Conservation (phyloP, 2,113 vertebrate species). For the Chionodraco myersi region DNA sequence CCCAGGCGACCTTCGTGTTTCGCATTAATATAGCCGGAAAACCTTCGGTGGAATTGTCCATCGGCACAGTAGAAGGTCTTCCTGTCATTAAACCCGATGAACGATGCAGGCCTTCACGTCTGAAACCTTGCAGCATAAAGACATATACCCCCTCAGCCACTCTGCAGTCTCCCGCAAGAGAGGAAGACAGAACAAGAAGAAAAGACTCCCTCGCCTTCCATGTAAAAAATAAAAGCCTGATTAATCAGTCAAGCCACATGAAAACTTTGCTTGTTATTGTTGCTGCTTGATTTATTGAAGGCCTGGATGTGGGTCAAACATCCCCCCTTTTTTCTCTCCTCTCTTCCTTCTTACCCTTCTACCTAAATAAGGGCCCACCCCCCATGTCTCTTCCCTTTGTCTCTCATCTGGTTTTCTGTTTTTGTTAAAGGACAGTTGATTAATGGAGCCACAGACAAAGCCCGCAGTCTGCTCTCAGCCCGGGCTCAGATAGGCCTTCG, state of each 20-base stretch:
- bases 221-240: constrained; percentile 58
- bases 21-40: constrained; percentile 18
- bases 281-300: constrained; percentile 83
- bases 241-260: constrained; percentile 79
- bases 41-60: constrained; percentile 34
- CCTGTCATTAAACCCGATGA: constrained; percentile 52
- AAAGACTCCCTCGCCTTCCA: constrained; percentile 52
- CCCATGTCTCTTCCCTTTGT: constrained; percentile 76
- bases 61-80: constrained; percentile 30
- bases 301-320: constrained; percentile 77
- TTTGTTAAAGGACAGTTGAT: constrained; percentile 82
- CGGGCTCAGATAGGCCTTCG: constrained; percentile 60
- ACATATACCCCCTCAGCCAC: constrained; percentile 41
- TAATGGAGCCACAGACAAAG: constrained; percentile 80
- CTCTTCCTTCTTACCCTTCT: constrained; percentile 50
- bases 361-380: constrained; percentile 71
- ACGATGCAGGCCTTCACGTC: constrained; percentile 22
- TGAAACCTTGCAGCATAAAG: constrained; percentile 52
- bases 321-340: constrained; percentile 25
- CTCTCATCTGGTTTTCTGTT: constrained; percentile 83
- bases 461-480: constrained; percentile 68
- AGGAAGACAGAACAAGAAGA: constrained; percentile 51
- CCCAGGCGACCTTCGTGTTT: background rate
- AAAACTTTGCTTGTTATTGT: constrained; percentile 84
- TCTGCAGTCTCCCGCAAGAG: constrained; percentile 44